These are phyloP conservation scores for Noctilio leporinus DNA, from an alignment of 2,113 vertebrate species.

Conservation along the genomic window DNA sequence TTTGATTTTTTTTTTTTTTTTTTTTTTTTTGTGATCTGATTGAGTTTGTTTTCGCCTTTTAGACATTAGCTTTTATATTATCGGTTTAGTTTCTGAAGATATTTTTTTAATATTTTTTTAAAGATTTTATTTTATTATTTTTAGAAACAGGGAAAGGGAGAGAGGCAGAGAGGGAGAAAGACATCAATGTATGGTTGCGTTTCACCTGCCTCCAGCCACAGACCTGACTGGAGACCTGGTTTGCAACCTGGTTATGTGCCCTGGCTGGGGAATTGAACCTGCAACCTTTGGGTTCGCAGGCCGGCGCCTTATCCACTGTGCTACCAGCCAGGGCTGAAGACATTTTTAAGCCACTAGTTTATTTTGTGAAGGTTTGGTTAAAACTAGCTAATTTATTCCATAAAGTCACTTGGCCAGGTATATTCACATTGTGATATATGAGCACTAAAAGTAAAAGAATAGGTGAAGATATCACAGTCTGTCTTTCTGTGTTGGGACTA, in stretches of 20 bases:
- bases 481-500: not conserved
- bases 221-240: too few relatives aligned
- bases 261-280: too few relatives aligned
- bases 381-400: not conserved
- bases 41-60: conserved; percentile 12
- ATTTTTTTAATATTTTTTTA: too few relatives aligned
- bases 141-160: too few relatives aligned
- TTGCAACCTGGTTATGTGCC: too few relatives aligned
- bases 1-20: not conserved
- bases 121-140: too few relatives aligned
- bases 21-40: not conserved
- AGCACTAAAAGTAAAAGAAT: not conserved
- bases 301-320: too few relatives aligned
- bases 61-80: not conserved
- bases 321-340: too few relatives aligned
- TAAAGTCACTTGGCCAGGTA: not conserved
- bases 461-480: not conserved
- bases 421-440: not conserved
- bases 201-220: too few relatives aligned
- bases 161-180: too few relatives aligned
- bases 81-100: not conserved
- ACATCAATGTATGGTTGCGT: too few relatives aligned
- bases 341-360: not conserved
- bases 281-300: too few relatives aligned
- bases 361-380: not conserved